Evolutionary conservation across 2,797 vertebrate genomes (phyloP).

Genomic region (Phaenicophaeus curvirostris): DNA sequence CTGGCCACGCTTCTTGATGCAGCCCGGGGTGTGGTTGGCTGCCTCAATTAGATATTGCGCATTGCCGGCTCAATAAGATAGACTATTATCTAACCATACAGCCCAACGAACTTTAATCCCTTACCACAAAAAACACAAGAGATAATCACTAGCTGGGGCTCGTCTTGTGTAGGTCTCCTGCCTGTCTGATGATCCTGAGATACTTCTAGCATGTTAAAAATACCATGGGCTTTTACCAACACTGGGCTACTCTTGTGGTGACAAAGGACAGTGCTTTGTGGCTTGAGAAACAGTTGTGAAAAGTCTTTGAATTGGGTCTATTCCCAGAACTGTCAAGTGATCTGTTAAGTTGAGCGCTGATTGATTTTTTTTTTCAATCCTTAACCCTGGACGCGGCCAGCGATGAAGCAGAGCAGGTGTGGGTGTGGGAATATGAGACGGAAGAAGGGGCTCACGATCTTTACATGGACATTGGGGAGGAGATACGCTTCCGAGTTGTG

Average conservation of each 20-base stretch:
- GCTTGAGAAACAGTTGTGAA: background rate
- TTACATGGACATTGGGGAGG: slow-evolving; percentile 98
- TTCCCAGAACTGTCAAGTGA: background rate
- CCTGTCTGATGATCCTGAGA: too few relatives aligned
- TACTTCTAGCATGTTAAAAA: too few relatives aligned
- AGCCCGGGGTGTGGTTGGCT: too few relatives aligned
- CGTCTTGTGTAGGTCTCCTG: too few relatives aligned
- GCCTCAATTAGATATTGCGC: too few relatives aligned
- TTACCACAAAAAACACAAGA: too few relatives aligned
- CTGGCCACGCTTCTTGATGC: too few relatives aligned
- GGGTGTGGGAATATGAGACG: slow-evolving; percentile 98
- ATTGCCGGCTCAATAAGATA: too few relatives aligned
- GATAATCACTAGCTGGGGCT: too few relatives aligned
- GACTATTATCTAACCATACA: too few relatives aligned
- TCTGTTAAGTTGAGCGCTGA: background rate
- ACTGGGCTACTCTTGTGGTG: rapidly evolving
- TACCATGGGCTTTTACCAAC: too few relatives aligned
- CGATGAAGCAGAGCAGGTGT: slow-evolving; percentile 95
- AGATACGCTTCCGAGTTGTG: slow-evolving; percentile 92
- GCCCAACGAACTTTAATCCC: too few relatives aligned
- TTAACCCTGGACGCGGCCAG: slow-evolving; percentile 77
- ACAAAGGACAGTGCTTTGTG: rapidly evolving
- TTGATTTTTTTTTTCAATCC: slow-evolving; percentile 16
- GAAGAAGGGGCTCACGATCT: slow-evolving; percentile 97
- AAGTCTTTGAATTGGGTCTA: background rate